Percentiles rank a stretch among this genome's conserved stretches.
Evolutionary conservation across 2,888 invertebrate genomes (phyloP).

Genomic region (Cephus runcator): DNA sequence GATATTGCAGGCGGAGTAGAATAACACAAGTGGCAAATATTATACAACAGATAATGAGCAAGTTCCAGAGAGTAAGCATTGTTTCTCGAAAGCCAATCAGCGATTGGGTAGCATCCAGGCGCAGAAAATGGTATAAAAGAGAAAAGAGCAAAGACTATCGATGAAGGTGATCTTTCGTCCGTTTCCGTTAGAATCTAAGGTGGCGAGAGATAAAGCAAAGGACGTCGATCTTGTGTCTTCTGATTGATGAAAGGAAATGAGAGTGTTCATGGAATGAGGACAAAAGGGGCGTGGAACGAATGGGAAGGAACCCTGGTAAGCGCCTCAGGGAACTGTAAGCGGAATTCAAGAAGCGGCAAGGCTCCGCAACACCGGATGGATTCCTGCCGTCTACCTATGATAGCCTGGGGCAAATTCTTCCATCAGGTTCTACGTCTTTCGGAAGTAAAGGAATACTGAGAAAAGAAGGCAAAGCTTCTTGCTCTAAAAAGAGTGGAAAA

Average conservation of each 20-base stretch:
- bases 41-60: neutral
- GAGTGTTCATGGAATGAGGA: constrained; percentile 1
- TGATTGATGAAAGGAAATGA: constrained; percentile 6
- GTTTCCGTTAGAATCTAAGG: neutral
- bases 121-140: neutral
- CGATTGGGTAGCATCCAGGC: neutral
- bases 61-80: neutral
- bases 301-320: constrained; percentile 20
- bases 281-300: neutral
- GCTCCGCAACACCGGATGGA: neutral
- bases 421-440: constrained; percentile 10
- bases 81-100: neutral
- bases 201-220: neutral
- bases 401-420: constrained; percentile 25
- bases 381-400: neutral
- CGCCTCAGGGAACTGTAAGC: constrained; percentile 12
- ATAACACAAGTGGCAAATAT: neutral
- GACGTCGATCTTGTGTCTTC: neutral
- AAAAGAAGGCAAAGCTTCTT: neutral
- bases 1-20: neutral
- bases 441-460: neutral
- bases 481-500: neutral
- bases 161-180: neutral
- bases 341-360: constrained; percentile 15
- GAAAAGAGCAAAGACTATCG: neutral